Evolutionary conservation across 2,888 invertebrate species (phyloP).

Genomic region (Dynastes hyllus): DNA sequence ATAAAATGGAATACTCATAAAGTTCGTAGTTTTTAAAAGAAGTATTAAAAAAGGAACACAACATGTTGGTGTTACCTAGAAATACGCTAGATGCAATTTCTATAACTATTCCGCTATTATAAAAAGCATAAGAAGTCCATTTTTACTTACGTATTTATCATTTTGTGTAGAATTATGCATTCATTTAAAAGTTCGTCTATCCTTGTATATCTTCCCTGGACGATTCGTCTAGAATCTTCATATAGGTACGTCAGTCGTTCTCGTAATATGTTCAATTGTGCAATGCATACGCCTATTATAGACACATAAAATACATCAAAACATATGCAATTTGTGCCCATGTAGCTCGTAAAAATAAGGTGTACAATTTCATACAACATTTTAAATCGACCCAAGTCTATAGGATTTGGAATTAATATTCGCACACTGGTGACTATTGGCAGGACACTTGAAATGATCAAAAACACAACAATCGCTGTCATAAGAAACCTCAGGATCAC

Average conservation of each 20-base stretch:
- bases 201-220: not conserved
- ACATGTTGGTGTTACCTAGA: too few species aligned
- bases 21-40: too few species aligned
- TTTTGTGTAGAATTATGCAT: not conserved
- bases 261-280: not conserved
- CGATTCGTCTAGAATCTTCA: not conserved
- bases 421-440: not conserved
- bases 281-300: not conserved
- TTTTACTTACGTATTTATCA: not conserved
- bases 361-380: not conserved
- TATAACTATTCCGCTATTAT: not conserved
- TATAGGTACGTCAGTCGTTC: not conserved
- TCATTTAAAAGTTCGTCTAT: not conserved
- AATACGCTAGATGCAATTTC: not conserved
- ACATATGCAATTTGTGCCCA: not conserved
- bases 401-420: not conserved
- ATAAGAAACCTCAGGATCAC: not conserved
- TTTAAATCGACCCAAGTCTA: slow-evolving; percentile 4
- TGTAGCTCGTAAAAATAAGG: not conserved
- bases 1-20: too few species aligned
- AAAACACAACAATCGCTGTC: not conserved
- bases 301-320: not conserved
- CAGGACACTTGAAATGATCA: not conserved
- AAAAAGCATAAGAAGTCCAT: not conserved
- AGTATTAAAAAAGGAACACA: too few species aligned